phyloP scores from a whole-genome alignment of 2,888 invertebrate species.

The Heterodera filipjevi region DNA sequence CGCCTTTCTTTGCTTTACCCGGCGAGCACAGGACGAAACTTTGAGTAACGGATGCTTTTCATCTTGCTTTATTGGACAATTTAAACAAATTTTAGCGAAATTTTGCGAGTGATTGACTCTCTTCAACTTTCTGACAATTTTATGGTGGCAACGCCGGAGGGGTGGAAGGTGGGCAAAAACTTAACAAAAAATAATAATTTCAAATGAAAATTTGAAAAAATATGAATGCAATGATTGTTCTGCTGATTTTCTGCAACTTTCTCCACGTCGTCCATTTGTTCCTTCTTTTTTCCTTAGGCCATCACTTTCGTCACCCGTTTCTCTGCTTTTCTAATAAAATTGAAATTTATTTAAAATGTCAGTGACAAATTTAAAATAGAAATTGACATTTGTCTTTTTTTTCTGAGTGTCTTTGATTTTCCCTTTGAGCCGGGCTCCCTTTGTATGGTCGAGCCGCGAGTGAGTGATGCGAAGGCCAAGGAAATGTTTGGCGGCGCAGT shows the following conservation, averaged over 20 bases:
- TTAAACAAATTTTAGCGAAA: constrained; percentile 71
- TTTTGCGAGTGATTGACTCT: constrained; percentile 87
- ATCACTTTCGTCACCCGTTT: no score
- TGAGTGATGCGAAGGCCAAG: constrained; percentile 66
- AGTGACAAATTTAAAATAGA: background rate
- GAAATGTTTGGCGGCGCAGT: constrained; percentile 42
- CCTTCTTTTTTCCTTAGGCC: no score
- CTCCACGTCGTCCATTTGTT: no score
- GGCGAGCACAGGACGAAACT: constrained; percentile 93
- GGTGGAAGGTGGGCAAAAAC: constrained; percentile 83
- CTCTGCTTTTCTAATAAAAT: no score
- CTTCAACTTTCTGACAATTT: constrained; percentile 75
- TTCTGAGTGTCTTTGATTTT: background rate
- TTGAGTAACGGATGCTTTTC: constrained; percentile 48
- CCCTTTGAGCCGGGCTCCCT: constrained; percentile 31
- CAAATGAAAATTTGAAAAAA: no score
- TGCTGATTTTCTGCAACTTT: no score
- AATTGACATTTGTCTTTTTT: background rate
- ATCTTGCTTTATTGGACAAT: background rate
- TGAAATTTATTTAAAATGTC: no score
- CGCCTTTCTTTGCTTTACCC: constrained; percentile 89
- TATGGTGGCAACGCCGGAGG: constrained; percentile 86
- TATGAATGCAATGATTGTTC: no score
- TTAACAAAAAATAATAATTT: background rate
- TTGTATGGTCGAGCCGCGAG: constrained; percentile 77